Percentiles rank a stretch among this genome's conserved stretches.
phyloP scores from a whole-genome alignment of 2,113 vertebrate species.

The Pantherophis guttatus region DNA sequence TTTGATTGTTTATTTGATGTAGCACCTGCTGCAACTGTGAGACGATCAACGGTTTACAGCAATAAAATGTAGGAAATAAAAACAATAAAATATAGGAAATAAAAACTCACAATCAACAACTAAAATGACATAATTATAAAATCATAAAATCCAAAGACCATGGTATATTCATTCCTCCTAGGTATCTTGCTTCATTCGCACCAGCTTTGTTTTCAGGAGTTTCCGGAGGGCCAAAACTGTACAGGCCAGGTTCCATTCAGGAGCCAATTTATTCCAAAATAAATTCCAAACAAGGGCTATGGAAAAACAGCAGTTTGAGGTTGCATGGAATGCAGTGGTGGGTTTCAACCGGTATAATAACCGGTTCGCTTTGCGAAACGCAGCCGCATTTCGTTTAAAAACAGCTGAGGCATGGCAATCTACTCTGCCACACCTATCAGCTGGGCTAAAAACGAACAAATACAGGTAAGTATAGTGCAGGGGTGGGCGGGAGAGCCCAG shows the following conservation, averaged over 20 bases:
- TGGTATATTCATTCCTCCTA: background rate
- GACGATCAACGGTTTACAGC: background rate
- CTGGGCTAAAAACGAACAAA: too few species aligned
- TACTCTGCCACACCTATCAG: too few species aligned
- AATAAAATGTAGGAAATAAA: background rate
- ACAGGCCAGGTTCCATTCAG: background rate
- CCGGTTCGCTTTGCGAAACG: too few species aligned
- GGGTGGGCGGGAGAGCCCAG: too few species aligned
- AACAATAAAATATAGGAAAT: background rate
- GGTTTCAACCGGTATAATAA: too few species aligned
- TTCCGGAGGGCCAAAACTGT: background rate
- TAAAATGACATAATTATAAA: background rate
- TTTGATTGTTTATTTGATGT: background rate
- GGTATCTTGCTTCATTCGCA: background rate
- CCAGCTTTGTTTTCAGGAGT: background rate
- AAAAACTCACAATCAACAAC: background rate
- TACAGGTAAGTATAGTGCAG: too few species aligned
- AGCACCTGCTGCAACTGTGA: background rate
- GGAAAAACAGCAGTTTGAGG: background rate
- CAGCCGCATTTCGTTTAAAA: too few species aligned
- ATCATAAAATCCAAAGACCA: background rate
- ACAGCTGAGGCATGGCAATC: too few species aligned
- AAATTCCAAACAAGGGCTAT: background rate
- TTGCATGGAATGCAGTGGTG: background rate
- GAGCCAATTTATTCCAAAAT: background rate